Conservation (phyloP, 1,140 invertebrate species). For the Drusus annulatus region DNA sequence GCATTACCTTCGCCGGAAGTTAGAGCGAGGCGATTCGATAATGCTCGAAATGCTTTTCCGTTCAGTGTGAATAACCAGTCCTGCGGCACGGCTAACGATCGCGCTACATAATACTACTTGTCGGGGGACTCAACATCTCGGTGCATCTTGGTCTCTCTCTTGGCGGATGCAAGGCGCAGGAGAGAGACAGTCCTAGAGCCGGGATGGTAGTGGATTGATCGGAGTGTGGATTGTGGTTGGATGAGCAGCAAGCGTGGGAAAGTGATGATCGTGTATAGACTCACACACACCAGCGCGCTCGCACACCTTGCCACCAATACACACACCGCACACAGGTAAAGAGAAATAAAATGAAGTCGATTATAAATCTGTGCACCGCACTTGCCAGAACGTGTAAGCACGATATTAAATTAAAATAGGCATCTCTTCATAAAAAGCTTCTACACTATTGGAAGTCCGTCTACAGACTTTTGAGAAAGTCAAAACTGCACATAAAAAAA, state of each 20-base stretch:
- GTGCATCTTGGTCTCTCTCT: slow-evolving; percentile 30
- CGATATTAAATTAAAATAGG: slow-evolving; percentile 20
- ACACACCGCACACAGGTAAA: slow-evolving; percentile 43
- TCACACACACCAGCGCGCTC: slow-evolving; percentile 40
- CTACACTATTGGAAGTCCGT: no score
- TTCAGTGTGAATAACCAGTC: slow-evolving; percentile 35
- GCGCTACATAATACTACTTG: slow-evolving; percentile 8
- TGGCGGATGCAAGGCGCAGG: not conserved
- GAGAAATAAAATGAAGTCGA: slow-evolving; percentile 46
- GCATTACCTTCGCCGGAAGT: slow-evolving; percentile 34
- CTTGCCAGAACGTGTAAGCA: slow-evolving; percentile 27
- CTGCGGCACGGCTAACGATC: slow-evolving; percentile 10
- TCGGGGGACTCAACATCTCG: not conserved
- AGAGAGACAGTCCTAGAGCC: slow-evolving; percentile 5
- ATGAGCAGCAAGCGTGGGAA: slow-evolving; percentile 54
- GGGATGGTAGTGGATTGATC: not conserved
- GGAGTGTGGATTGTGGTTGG: slow-evolving; percentile 29
- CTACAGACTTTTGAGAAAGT: no score
- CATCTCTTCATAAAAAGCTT: not conserved
- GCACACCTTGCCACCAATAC: slow-evolving; percentile 50
- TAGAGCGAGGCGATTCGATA: slow-evolving; percentile 45
- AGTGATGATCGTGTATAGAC: slow-evolving; percentile 56
- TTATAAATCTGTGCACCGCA: slow-evolving; percentile 47
- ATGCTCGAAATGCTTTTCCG: slow-evolving; percentile 40
- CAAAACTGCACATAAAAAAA: no score